Base-by-base conservation (phyloP, 2,888 invertebrate species). In the Aphidoletes aphidimyza region DNA sequence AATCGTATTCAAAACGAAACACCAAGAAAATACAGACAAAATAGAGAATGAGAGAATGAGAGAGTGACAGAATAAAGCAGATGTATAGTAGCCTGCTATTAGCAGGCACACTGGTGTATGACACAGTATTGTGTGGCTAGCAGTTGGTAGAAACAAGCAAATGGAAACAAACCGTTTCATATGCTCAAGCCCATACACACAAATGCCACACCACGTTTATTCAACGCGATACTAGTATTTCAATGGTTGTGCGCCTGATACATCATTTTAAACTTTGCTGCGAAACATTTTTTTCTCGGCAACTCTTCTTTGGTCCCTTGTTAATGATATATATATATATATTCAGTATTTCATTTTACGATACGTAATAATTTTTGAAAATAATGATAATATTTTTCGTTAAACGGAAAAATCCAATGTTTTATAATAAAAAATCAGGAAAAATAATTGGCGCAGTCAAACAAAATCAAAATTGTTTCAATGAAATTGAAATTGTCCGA, bases 211-310 rank as follows among this genome's bases (percentile, higher is more conserved):
- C 22, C 17, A 2, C 17, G 47, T 11, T 54, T 22, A 54, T 22
- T 30, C 30, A 14, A 30, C 14, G 6, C n/a, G n/a, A n/a, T 34
- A 69, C 30, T 69, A 69, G 69, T 69, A 69, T 69, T 69, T 69
- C 34, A 30, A 30, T 69, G 69, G 69, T 69, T 69, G 81, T 37
- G 81, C 81, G 81, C 81, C 81, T 81, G 37, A 37, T 81, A 81
- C 37, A 19, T n/a, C 81, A 81, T 81, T 81, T 81, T 81, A 81
- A 81, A 81, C 81, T 81, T 81, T 37, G 37, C 37, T 81, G 1
- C 37, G 22, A 8, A n/a, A 8, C 22, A 81, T 37, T 81, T 81
- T 81, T 81, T 81, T 81, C 69, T 30, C 22, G 3, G 8, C 14
- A n/a, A 34, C 17, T 69, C 30, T 69, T 69, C 34, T 69, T 30